A percentile compares a stretch with the other conserved stretches of the same genome.
These are phyloP conservation scores for Acrocephalus arundinaceus DNA, from an alignment of 2,113 vertebrate genomes.

Conservation along the genomic window DNA sequence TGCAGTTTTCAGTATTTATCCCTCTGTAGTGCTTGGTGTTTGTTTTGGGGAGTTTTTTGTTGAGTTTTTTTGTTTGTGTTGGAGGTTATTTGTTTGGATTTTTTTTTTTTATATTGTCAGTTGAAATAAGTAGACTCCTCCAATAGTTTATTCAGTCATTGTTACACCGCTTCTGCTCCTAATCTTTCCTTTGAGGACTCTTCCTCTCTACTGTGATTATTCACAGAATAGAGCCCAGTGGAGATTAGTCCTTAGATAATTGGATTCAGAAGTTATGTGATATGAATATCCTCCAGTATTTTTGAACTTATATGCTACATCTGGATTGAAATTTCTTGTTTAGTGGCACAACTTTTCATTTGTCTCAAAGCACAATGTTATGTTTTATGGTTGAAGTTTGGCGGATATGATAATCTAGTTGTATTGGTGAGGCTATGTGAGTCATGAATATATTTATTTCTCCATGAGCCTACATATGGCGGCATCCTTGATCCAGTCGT, in stretches of 20 bases:
- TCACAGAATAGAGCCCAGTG: not conserved
- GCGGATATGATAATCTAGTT: slow-evolving; percentile 76
- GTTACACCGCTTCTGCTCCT: not conserved
- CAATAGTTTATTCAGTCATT: not conserved
- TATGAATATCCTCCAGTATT: not conserved
- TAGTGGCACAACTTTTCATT: not conserved
- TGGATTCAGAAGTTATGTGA: not conserved
- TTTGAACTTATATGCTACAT: not conserved
- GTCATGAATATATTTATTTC: slow-evolving; percentile 49
- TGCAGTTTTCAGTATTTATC: not conserved
- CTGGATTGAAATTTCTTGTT: not conserved
- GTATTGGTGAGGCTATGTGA: slow-evolving; percentile 63
- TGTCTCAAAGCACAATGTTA: not conserved
- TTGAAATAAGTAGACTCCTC: not conserved
- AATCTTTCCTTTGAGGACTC: not conserved
- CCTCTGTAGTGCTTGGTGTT: not conserved
- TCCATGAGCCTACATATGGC: slow-evolving; percentile 31
- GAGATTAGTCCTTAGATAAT: not conserved
- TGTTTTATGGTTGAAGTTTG: slow-evolving; percentile 47
- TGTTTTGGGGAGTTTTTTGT: not conserved
- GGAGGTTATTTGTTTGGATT: not conserved
- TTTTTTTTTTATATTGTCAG: not conserved
- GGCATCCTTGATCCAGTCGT: slow-evolving; percentile 54
- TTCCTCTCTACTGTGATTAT: not conserved
- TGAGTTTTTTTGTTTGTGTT: not conserved